These are phyloP conservation scores for Anolis sagrei DNA, from an alignment of 2,113 vertebrate species.

Conservation along the genomic window DNA sequence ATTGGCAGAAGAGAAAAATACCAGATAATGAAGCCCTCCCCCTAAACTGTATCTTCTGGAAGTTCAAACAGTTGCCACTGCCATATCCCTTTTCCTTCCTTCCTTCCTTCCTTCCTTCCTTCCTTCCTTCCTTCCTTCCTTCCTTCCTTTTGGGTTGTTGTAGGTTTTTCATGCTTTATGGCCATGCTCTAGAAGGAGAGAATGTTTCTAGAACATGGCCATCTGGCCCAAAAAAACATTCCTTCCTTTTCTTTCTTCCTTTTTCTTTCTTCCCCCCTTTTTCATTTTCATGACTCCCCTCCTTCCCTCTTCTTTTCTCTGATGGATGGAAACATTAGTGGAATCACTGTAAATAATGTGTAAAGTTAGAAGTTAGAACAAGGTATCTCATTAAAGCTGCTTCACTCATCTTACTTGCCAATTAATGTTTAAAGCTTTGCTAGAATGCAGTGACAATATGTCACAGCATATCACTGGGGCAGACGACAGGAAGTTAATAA, in stretches of 20 bases:
- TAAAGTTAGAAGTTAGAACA: conserved; percentile 84
- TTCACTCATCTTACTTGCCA: conserved; percentile 82
- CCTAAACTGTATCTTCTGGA: background rate
- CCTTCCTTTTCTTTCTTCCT: background rate
- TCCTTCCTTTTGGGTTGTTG: too few relatives aligned
- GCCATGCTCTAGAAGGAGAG: too few relatives aligned
- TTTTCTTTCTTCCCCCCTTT: background rate
- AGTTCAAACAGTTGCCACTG: background rate
- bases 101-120: conserved; percentile 14
- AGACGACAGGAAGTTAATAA: conserved; percentile 76
- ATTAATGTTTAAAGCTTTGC: conserved; percentile 82
- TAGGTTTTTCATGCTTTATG: too few relatives aligned
- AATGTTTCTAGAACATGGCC: too few relatives aligned
- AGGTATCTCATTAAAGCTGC: conserved; percentile 85
- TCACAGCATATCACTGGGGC: conserved; percentile 71
- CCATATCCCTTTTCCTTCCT: background rate
- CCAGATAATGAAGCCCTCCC: background rate
- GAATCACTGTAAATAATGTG: conserved; percentile 86
- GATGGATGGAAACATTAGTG: conserved; percentile 84
- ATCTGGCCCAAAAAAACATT: too few relatives aligned
- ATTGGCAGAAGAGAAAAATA: conserved; percentile 6
- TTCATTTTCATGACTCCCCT: background rate
- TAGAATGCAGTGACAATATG: conserved; percentile 75
- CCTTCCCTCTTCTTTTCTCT: conserved; percentile 64
- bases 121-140: background rate